Base-by-base conservation (phyloP, 2,797 vertebrate genomes). In the Ataeniobius toweri region DNA sequence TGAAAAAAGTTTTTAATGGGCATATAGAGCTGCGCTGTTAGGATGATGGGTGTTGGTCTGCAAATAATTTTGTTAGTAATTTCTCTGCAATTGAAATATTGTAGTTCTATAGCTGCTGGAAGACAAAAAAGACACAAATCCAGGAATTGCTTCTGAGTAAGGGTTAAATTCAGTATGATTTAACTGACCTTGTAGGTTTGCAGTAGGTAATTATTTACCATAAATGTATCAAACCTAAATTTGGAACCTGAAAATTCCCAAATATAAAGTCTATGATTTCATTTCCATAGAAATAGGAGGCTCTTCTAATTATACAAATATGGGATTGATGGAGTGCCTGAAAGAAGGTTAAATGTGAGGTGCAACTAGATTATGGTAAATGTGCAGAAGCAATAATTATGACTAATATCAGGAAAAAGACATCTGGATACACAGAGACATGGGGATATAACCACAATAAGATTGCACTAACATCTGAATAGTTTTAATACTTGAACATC, bases 301-400 rank as follows among this genome's bases (percentile, higher is more conserved):
- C 48, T 76, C 1, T 80, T 78, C n/a, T 56, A 63, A 72, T 79
- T 2, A 14, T 71, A 59, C n/a, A 72, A 48, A 67, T 63, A 69
- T 61, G 56, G 6, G 44, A 81, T 80, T 71, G 59, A 44, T 65
- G 31, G n/a, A 26, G 14, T 22, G 28, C 41, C 73, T 36, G 41
- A 83, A 82, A 68, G 75, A 73, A 84, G 24, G 6, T n/a, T 67
- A 10, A 20, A 71, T 26, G 46, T 46, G 58, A 82, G 67, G 78
- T 78, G 63, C 82, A 28, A 80, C 63, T 85, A 71, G 81, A 78
- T 50, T 87, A 77, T 53, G 80, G 71, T 31, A 84, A 78, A 80
- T 86, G 86, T 89, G 84, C 73, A 90, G 91, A 90, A 90, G 88
- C 91, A 93, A 93, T 93, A 90, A 74, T 77, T 39, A 79, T 76